A percentile compares a stretch with the other conserved stretches of the same genome.
Conservation (phyloP, 2,888 invertebrate genomes). For the Chymomyza fuscimana region DNA sequence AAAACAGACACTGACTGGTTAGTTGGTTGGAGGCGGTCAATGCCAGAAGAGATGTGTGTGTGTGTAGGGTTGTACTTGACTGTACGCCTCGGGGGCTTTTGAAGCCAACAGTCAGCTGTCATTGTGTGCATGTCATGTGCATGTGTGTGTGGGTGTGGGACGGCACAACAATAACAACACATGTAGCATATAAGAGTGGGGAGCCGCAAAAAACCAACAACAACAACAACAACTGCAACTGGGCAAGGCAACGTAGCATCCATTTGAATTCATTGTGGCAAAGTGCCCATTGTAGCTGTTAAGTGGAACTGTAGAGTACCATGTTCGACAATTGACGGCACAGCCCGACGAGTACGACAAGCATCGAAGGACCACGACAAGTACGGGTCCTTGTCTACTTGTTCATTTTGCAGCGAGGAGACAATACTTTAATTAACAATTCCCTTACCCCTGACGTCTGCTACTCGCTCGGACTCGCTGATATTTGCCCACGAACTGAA, state of each 20-base stretch:
- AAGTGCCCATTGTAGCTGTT: slow-evolving; percentile 76
- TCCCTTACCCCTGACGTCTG: slow-evolving; percentile 46
- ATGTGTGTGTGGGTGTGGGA: slow-evolving; percentile 26
- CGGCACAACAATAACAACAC: slow-evolving; percentile 46
- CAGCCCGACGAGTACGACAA: slow-evolving; percentile 29
- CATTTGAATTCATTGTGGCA: slow-evolving; percentile 76
- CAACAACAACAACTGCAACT: slow-evolving; percentile 30
- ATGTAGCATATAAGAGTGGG: slow-evolving; percentile 30
- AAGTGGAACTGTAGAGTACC: slow-evolving; percentile 75
- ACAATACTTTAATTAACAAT: slow-evolving; percentile 76
- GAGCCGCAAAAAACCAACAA: slow-evolving; percentile 33
- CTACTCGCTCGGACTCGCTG: not conserved
- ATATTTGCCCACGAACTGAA: not conserved
- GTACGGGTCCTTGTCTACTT: slow-evolving; percentile 71
- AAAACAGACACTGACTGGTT: slow-evolving; percentile 4
- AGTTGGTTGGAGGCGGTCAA: not conserved
- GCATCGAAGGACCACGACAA: not conserved
- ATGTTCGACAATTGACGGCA: slow-evolving; percentile 75
- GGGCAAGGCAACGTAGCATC: slow-evolving; percentile 45
- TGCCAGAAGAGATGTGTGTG: slow-evolving; percentile 1
- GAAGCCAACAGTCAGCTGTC: slow-evolving; percentile 74
- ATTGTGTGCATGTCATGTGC: slow-evolving; percentile 73
- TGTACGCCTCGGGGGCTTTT: slow-evolving; percentile 70
- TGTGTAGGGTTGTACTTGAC: slow-evolving; percentile 55
- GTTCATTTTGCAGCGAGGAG: slow-evolving; percentile 75